These are phyloP conservation scores for Alviniconcha strummeri DNA, from an alignment of 2,888 invertebrate genomes.

Conservation along the genomic window DNA sequence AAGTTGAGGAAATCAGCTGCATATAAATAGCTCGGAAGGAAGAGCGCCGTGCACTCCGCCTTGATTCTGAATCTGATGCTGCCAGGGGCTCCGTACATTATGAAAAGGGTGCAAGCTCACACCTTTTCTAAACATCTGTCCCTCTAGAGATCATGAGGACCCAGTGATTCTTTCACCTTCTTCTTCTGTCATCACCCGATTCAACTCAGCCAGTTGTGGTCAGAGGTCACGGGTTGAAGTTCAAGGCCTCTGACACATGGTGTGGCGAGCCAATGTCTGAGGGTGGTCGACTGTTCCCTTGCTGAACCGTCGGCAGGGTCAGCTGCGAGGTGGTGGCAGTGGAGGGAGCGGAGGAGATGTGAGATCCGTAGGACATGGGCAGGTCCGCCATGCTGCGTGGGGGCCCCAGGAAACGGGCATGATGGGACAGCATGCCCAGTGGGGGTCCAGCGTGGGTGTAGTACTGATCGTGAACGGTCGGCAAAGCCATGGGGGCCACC, in stretches of 20 bases:
- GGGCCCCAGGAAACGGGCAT: constrained; percentile 36
- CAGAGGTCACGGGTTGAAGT: constrained; percentile 12
- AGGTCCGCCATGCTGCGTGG: constrained; percentile 38
- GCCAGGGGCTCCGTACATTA: too few species aligned
- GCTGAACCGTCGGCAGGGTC: neutral
- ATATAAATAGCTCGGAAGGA: too few species aligned
- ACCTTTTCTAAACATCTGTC: too few species aligned
- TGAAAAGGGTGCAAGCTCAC: too few species aligned
- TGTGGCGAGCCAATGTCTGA: constrained; percentile 25
- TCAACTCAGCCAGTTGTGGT: neutral
- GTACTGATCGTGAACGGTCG: constrained; percentile 42
- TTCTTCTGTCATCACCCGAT: neutral
- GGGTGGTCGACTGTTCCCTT: constrained; percentile 14
- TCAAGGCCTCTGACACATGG: constrained; percentile 33
- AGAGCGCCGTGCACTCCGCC: too few species aligned
- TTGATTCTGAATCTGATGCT: too few species aligned
- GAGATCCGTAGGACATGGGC: constrained; percentile 28
- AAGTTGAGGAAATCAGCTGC: too few species aligned
- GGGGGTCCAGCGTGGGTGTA: constrained; percentile 28
- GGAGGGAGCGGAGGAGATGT: constrained; percentile 13
- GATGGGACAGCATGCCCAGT: constrained; percentile 36
- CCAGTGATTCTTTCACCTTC: too few species aligned
- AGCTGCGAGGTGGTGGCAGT: constrained; percentile 15
- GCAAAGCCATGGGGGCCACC: constrained; percentile 39
- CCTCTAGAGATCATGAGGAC: too few species aligned